phyloP scores from a whole-genome alignment of 2,113 vertebrate genomes.

The Anarhynchus alexandrinus region DNA sequence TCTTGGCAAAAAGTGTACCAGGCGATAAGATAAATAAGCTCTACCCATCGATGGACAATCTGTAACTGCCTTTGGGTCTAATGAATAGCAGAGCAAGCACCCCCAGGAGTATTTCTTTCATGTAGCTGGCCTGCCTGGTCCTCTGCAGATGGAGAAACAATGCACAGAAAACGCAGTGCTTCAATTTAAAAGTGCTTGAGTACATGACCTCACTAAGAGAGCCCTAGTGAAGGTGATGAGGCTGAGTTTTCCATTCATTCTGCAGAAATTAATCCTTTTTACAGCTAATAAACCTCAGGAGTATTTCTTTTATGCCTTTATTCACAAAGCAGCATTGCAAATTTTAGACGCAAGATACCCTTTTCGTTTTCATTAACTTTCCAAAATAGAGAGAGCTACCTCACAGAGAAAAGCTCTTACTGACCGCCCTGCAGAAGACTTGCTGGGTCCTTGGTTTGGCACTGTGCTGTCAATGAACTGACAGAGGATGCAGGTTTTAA shows the following conservation, averaged over 20 bases:
- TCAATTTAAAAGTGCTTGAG: slow-evolving; percentile 1
- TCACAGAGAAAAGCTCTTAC: not conserved
- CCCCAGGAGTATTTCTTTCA: not conserved
- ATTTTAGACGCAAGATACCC: not conserved
- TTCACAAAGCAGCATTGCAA: slow-evolving; percentile 10
- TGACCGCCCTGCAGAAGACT: not conserved
- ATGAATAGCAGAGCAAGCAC: not conserved
- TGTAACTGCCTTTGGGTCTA: not conserved
- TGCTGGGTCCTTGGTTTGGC: not conserved
- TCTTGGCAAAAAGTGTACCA: not conserved
- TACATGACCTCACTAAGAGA: slow-evolving; percentile 11
- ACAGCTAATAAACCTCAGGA: slow-evolving; percentile 18
- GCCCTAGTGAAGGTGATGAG: slow-evolving; percentile 22
- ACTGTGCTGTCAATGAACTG: not conserved
- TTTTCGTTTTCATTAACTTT: not conserved
- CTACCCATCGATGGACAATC: not conserved
- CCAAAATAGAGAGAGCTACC: not conserved
- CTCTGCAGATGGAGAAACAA: slow-evolving; percentile 39
- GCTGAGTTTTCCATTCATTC: slow-evolving; percentile 18
- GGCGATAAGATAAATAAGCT: not conserved
- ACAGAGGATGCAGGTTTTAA: not conserved
- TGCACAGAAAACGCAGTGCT: slow-evolving; percentile 1
- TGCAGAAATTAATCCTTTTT: slow-evolving; percentile 38
- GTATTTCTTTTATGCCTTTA: not conserved
- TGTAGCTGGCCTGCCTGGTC: not conserved